These are phyloP conservation scores for Choristoneura rosaceana DNA, from an alignment of 2,888 invertebrate genomes.

Conservation along the genomic window DNA sequence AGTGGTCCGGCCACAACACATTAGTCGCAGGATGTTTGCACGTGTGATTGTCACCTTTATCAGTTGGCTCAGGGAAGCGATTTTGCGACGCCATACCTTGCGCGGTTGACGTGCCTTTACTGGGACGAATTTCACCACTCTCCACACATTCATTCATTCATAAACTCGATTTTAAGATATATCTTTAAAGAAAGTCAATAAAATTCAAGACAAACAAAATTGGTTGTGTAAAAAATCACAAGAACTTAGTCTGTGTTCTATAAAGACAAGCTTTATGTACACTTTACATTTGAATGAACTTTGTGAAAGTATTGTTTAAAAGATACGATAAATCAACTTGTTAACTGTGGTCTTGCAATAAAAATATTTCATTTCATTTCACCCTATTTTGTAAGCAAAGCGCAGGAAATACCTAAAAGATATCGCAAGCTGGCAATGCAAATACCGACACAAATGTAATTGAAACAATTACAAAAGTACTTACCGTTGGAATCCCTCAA, in stretches of 20 bases:
- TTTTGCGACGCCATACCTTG: constrained; percentile 40
- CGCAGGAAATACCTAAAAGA: not conserved
- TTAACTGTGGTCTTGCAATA: no score
- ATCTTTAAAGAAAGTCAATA: no score
- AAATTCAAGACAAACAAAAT: not conserved
- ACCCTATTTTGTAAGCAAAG: not conserved
- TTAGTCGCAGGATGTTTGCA: constrained; percentile 75
- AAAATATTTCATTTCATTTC: no score
- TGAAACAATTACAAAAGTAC: constrained; percentile 35
- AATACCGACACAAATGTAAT: constrained; percentile 30
- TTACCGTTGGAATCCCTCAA: constrained; percentile 51
- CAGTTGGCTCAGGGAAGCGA: constrained; percentile 45
- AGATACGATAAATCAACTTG: not conserved
- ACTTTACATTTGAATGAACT: not conserved
- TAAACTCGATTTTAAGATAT: no score
- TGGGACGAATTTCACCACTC: not conserved
- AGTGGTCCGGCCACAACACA: constrained; percentile 44
- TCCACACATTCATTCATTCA: no score
- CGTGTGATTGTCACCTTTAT: constrained; percentile 49
- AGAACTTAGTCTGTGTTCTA: not conserved
- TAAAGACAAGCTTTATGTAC: not conserved
- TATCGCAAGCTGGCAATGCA: constrained; percentile 5
- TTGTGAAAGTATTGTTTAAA: not conserved
- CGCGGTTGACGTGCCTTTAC: constrained; percentile 32
- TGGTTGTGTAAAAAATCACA: constrained; percentile 8